These are phyloP conservation scores for Eospalax fontanierii DNA, from an alignment of 2,797 vertebrate genomes.

Conservation along the genomic window DNA sequence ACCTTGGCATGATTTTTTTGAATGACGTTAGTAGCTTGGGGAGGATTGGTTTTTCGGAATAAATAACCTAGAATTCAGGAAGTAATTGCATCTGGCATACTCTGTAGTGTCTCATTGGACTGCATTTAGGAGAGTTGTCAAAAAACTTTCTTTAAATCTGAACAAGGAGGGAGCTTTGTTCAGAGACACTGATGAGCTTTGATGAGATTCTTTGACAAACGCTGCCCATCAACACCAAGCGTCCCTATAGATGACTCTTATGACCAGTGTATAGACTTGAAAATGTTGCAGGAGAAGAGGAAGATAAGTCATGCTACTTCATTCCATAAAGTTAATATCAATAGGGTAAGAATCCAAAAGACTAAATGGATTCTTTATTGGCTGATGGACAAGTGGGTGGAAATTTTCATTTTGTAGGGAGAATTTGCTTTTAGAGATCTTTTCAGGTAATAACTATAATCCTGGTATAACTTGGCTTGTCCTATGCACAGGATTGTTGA, in stretches of 20 bases:
- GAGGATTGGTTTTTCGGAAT: constrained; percentile 79
- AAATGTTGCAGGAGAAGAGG: neutral
- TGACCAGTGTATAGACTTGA: neutral
- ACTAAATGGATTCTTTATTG: neutral
- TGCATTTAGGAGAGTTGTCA: constrained; percentile 71
- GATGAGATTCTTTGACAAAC: constrained; percentile 59
- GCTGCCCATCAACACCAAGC: constrained; percentile 14
- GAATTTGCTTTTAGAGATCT: constrained; percentile 49
- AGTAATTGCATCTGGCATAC: constrained; percentile 74
- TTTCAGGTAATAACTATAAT: neutral
- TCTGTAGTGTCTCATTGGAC: constrained; percentile 68
- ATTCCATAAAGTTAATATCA: constrained; percentile 30
- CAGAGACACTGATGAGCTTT: constrained; percentile 55
- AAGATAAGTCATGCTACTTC: neutral
- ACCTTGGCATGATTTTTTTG: constrained; percentile 72
- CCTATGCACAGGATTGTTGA: neutral
- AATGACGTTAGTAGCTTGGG: constrained; percentile 75
- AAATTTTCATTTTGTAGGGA: constrained; percentile 2
- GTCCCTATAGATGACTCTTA: neutral
- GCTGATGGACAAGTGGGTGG: constrained; percentile 20
- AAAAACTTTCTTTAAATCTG: constrained; percentile 70
- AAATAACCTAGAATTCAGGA: constrained; percentile 64
- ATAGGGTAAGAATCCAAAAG: constrained; percentile 33
- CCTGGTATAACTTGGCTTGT: neutral
- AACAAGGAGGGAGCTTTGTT: constrained; percentile 71